Evolutionary conservation across 2,113 vertebrate species (phyloP).

Genomic region (Heterotilapia buettikoferi): DNA sequence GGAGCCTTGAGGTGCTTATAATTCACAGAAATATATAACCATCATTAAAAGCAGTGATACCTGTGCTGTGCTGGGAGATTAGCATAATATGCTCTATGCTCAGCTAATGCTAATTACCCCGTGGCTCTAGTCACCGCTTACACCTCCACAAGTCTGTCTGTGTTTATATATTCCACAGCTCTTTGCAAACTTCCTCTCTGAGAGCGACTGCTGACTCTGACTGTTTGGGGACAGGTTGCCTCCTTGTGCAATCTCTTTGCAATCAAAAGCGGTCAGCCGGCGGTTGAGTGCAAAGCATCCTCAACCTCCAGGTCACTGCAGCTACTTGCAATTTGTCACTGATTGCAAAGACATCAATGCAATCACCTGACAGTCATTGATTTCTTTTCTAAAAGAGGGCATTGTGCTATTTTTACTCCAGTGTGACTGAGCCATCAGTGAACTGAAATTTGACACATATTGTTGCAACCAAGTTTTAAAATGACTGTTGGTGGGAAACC

Average conservation of each 20-base stretch:
- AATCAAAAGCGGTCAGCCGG: neutral
- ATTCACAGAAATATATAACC: neutral
- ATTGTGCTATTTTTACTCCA: neutral
- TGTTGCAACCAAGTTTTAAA: neutral
- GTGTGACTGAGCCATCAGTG: neutral
- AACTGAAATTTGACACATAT: neutral
- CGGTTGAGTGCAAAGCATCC: neutral
- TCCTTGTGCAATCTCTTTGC: neutral
- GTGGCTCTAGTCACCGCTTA: neutral
- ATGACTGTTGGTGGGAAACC: neutral
- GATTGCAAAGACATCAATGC: neutral
- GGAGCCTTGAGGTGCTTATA: neutral
- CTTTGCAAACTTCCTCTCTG: neutral
- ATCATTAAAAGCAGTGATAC: neutral
- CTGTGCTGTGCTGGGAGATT: neutral
- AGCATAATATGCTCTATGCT: neutral
- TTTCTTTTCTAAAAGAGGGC: neutral
- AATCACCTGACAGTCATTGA: neutral
- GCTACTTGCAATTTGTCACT: neutral
- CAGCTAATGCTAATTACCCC: neutral
- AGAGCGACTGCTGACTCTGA: neutral
- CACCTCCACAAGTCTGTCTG: neutral
- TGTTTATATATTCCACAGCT: accelerated
- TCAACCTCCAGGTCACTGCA: neutral
- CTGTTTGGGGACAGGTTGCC: neutral